phyloP scores from a whole-genome alignment of 1,140 invertebrate genomes.

The Penaeus indicus region DNA sequence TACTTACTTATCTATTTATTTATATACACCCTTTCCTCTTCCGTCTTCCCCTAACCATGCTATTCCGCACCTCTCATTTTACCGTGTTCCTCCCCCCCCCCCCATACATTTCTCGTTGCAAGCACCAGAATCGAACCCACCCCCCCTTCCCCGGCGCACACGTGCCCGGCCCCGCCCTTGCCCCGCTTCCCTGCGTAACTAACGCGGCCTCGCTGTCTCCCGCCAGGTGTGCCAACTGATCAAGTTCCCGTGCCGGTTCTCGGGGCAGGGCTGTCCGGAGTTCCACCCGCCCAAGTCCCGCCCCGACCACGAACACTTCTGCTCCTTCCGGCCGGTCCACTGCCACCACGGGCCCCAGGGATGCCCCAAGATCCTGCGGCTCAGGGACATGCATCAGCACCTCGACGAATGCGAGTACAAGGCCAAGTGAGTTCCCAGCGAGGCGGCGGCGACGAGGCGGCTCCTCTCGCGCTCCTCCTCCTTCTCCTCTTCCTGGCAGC shows the following conservation, averaged over 20 bases:
- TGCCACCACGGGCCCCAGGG: constrained; percentile 57
- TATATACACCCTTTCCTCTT: too few species aligned
- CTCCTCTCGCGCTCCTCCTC: too few species aligned
- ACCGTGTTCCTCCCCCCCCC: too few species aligned
- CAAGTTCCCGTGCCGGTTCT: constrained; percentile 57
- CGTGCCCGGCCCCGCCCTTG: too few species aligned
- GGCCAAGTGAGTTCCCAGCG: background rate
- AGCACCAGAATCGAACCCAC: too few species aligned
- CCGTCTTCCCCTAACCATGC: too few species aligned
- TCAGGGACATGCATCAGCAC: constrained; percentile 52
- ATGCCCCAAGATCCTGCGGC: constrained; percentile 52
- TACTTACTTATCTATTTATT: too few species aligned
- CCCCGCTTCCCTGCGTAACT: too few species aligned
- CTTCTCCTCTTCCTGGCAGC: too few species aligned
- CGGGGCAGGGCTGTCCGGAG: constrained; percentile 40
- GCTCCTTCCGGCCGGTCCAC: constrained; percentile 53
- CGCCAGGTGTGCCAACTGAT: constrained; percentile 60
- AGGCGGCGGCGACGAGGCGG: background rate
- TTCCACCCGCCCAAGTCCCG: constrained; percentile 46
- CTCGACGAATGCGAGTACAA: constrained; percentile 44
- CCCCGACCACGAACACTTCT: constrained; percentile 58
- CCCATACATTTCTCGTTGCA: too few species aligned
- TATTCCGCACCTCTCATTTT: too few species aligned
- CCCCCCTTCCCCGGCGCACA: too few species aligned
- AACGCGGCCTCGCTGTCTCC: background rate